Conservation (phyloP, 2,113 vertebrate genomes). For the Varanus komodoensis region DNA sequence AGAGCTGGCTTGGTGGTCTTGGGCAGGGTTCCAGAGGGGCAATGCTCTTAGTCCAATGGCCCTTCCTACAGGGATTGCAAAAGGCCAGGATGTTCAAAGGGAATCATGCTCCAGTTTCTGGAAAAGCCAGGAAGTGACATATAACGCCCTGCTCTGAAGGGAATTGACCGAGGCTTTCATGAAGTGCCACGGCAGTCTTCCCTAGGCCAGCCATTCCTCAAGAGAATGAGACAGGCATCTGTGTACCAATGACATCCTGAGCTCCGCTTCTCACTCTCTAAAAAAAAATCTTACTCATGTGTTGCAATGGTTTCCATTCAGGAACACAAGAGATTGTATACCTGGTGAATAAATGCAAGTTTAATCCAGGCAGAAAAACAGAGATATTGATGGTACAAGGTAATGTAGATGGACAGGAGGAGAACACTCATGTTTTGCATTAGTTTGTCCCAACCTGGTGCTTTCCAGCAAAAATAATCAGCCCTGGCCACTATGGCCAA, state of each 20-base stretch:
- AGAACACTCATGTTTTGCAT: neutral
- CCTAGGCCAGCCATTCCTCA: neutral
- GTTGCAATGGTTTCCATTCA: neutral
- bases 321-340: neutral
- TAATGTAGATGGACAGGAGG: neutral
- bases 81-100: neutral
- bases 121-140: neutral
- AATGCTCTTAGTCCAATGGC: neutral
- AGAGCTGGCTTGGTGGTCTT: neutral
- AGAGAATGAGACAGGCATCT: neutral
- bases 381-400: neutral
- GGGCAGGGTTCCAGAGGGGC: neutral
- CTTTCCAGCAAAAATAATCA: no score
- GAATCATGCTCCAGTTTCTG: neutral
- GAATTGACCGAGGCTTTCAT: neutral
- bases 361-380: neutral
- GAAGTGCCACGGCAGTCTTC: neutral
- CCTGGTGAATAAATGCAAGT: neutral
- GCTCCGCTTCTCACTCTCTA: neutral
- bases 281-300: neutral
- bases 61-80: neutral
- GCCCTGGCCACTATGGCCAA: no score
- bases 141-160: neutral
- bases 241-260: neutral
- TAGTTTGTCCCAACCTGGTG: neutral